A percentile compares a stretch with the other conserved stretches of the same genome.
These are phyloP conservation scores for Strix occidentalis DNA, from an alignment of 2,797 vertebrate species.

Conservation along the genomic window DNA sequence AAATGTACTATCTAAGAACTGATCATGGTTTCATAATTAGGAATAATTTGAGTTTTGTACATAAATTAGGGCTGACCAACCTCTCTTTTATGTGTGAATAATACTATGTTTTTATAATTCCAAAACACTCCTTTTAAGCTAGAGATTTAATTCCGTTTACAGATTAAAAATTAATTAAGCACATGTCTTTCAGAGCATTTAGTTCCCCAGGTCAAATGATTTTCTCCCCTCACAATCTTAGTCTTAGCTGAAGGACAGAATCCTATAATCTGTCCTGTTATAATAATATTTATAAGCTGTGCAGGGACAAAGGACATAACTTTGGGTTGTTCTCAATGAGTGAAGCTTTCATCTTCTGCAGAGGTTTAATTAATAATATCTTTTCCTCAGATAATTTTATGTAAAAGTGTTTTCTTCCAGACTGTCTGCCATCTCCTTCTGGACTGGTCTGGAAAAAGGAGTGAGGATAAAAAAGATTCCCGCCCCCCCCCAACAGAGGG, in stretches of 20 bases:
- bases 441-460: not conserved
- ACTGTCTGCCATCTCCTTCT: not conserved
- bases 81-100: not conserved
- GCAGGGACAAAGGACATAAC: not conserved
- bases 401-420: not conserved
- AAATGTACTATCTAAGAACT: not conserved
- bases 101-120: not conserved
- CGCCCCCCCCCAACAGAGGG: not conserved
- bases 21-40: not conserved
- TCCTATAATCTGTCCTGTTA: not conserved
- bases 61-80: not conserved
- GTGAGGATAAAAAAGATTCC: not conserved
- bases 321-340: not conserved
- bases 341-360: not conserved
- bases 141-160: not conserved
- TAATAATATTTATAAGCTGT: not conserved
- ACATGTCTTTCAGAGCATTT: not conserved
- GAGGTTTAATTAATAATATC: not conserved
- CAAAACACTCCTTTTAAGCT: not conserved
- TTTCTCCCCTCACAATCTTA: not conserved
- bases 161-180: not conserved
- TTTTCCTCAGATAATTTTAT: not conserved
- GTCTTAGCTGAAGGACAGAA: not conserved
- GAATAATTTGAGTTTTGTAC: not conserved
- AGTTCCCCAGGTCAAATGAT: not conserved